phyloP scores from a whole-genome alignment of 2,113 vertebrate species.

The Acanthochromis polyacanthus region DNA sequence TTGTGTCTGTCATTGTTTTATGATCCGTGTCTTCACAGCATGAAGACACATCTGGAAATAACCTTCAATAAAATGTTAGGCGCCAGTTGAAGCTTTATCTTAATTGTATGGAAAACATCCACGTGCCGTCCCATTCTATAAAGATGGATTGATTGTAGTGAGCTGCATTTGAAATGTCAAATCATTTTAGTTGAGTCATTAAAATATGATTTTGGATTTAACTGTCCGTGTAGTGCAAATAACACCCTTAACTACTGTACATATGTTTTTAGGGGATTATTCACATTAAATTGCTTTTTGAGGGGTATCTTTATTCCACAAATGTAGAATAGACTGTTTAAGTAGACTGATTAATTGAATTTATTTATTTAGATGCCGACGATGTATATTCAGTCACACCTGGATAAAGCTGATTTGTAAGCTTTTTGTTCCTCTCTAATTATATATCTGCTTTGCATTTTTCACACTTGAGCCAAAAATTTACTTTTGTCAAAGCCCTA shows the following conservation, averaged over 20 bases:
- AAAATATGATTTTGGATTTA: neutral
- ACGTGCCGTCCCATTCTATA: constrained; percentile 18
- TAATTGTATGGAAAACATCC: constrained; percentile 53
- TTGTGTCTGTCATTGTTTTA: constrained; percentile 4
- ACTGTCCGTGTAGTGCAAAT: neutral
- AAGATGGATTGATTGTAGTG: constrained; percentile 34
- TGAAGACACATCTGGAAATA: constrained; percentile 45
- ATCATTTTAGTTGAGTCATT: constrained; percentile 2
- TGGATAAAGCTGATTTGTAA: neutral
- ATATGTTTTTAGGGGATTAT: too few species aligned
- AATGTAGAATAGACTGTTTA: neutral
- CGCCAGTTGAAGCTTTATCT: constrained; percentile 48
- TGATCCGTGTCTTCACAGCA: constrained; percentile 24
- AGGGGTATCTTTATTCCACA: too few species aligned
- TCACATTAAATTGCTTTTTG: too few species aligned
- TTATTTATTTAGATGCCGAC: neutral
- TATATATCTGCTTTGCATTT: neutral
- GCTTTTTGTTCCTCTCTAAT: constrained; percentile 1
- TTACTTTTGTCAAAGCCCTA: neutral
- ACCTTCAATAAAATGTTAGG: constrained; percentile 43
- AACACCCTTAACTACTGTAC: too few species aligned
- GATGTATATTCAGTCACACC: neutral
- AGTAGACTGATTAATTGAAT: neutral
- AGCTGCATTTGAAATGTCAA: constrained; percentile 11
- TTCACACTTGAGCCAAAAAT: constrained; percentile 10